Conservation (phyloP, 2,888 invertebrate genomes). For the Labia minor region DNA sequence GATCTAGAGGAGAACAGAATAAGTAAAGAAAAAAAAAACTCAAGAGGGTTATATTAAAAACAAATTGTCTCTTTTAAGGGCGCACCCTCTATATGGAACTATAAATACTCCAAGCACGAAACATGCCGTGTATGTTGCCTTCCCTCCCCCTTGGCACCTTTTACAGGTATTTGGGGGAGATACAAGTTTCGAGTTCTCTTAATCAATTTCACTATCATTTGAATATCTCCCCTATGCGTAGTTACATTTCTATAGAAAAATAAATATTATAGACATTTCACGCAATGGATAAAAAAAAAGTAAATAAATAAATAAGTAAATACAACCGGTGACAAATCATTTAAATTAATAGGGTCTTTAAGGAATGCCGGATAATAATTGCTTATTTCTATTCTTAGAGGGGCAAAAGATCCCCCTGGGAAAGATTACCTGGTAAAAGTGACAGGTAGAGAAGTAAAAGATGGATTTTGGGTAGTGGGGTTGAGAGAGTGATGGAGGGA, state of each 20-base stretch:
- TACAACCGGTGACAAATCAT: neutral
- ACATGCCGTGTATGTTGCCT: neutral
- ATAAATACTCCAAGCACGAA: neutral
- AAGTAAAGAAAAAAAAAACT: neutral
- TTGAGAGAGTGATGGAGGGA: too few species aligned
- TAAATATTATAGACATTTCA: too few species aligned
- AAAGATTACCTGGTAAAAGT: neutral
- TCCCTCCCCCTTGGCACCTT: neutral
- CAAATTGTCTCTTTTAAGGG: neutral
- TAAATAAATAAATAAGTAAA: neutral
- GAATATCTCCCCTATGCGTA: too few species aligned
- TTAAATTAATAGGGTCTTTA: neutral
- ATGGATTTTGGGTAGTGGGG: too few species aligned
- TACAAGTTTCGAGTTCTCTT: neutral
- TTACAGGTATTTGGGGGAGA: neutral
- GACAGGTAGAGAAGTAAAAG: neutral
- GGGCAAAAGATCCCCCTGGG: neutral
- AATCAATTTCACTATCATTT: neutral
- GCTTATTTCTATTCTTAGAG: neutral
- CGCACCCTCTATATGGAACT: neutral
- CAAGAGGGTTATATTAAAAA: neutral
- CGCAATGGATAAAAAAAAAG: too few species aligned
- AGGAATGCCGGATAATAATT: too few species aligned
- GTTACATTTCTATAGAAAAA: neutral
- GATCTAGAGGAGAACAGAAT: too few species aligned